These are phyloP conservation scores for Empis stercorea DNA, from an alignment of 2,888 invertebrate genomes.

Conservation along the genomic window DNA sequence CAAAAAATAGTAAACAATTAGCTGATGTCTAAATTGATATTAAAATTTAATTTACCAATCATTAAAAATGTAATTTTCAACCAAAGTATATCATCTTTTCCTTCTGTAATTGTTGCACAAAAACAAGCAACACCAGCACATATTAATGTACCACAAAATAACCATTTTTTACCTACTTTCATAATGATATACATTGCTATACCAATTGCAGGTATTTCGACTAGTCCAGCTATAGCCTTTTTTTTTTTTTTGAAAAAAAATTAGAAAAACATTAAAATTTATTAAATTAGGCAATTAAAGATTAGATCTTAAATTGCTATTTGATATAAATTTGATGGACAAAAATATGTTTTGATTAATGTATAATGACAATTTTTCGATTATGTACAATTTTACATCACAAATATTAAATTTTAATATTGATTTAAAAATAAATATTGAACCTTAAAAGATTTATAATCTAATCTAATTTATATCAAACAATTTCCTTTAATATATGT, in stretches of 20 bases:
- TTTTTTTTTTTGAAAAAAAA: too few relatives aligned
- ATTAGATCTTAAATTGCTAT: too few relatives aligned
- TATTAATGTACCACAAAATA: conserved; percentile 54
- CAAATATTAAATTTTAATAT: too few relatives aligned
- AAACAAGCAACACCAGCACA: conserved; percentile 58
- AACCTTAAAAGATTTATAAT: too few relatives aligned
- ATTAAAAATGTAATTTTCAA: conserved; percentile 59
- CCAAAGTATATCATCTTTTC: conserved; percentile 46
- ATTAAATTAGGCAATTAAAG: too few relatives aligned
- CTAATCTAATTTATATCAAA: too few relatives aligned
- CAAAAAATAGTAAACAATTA: conserved; percentile 4
- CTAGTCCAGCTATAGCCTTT: conserved; percentile 52
- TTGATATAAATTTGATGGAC: too few relatives aligned
- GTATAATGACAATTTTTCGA: too few relatives aligned
- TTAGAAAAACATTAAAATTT: not conserved
- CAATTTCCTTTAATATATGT: too few relatives aligned
- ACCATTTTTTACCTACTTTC: conserved; percentile 58
- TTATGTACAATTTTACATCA: too few relatives aligned
- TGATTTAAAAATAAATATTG: too few relatives aligned
- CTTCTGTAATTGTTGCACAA: conserved; percentile 43
- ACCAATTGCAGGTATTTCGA: conserved; percentile 66
- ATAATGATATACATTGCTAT: conserved; percentile 62
- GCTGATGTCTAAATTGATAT: not conserved
- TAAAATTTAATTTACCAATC: conserved; percentile 42
- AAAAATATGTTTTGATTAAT: too few relatives aligned